A percentile compares a stretch with the other conserved stretches of the same genome.
phyloP scores from a whole-genome alignment of 1,140 invertebrate species.

The Pectinophora gossypiella region DNA sequence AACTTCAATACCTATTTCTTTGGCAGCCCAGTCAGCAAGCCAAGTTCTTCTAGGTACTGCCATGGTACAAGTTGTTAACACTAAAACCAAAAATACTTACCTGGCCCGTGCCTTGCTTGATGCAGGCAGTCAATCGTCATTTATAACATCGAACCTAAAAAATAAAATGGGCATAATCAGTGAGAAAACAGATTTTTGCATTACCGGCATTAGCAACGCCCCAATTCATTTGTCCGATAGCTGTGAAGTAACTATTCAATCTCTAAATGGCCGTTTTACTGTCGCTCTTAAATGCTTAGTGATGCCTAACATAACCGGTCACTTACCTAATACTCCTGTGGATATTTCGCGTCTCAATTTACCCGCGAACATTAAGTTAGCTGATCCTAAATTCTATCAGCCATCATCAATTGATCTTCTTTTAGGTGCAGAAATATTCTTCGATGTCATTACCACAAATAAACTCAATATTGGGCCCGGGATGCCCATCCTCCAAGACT shows the following conservation, averaged over 20 bases:
- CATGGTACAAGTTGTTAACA: constrained; percentile 7
- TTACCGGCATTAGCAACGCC: neutral
- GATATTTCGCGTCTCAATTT: neutral
- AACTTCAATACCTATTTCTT: neutral
- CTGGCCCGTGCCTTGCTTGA: constrained; percentile 18
- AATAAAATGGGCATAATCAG: neutral
- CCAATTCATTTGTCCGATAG: neutral
- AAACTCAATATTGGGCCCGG: neutral
- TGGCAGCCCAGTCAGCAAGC: neutral
- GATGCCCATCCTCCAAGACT: neutral
- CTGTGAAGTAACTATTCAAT: constrained; percentile 12
- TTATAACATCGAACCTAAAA: constrained; percentile 35
- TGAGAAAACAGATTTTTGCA: neutral
- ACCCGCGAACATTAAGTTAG: neutral
- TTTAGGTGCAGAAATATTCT: neutral
- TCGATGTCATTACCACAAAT: neutral
- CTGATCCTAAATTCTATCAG: neutral
- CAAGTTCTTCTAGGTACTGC: constrained; percentile 10
- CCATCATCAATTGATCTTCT: too few species aligned
- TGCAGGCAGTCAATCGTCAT: constrained; percentile 21
- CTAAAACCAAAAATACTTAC: constrained; percentile 2
- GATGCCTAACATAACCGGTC: neutral
- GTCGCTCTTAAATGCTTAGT: neutral
- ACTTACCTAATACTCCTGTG: neutral
- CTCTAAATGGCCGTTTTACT: neutral